phyloP scores from a whole-genome alignment of 2,797 vertebrate genomes.

The Phoeniculus purpureus region DNA sequence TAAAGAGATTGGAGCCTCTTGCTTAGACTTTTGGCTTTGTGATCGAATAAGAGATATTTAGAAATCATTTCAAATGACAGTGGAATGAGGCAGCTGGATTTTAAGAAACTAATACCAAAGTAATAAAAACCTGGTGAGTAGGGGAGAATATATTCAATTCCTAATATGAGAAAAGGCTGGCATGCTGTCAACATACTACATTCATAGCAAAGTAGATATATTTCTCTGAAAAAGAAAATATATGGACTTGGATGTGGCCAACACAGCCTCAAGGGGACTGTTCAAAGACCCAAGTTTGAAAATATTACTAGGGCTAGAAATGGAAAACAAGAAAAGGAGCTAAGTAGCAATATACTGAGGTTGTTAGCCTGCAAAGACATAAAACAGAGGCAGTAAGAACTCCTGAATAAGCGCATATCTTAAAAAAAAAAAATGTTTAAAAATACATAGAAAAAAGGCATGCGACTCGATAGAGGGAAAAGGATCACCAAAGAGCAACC shows the following conservation, averaged over 20 bases:
- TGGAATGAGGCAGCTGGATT: constrained; percentile 17
- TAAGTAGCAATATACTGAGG: neutral
- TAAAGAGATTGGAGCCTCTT: neutral
- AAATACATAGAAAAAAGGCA: constrained; percentile 6
- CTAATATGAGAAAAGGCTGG: neutral
- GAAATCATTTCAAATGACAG: neutral
- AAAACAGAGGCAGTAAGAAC: neutral
- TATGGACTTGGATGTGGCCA: neutral
- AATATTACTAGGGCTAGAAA: constrained; percentile 19
- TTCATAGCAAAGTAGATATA: neutral
- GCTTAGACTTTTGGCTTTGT: constrained; percentile 1
- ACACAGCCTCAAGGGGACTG: constrained; percentile 2
- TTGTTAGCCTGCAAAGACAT: neutral
- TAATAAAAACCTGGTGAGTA: constrained; percentile 28
- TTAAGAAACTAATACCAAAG: constrained; percentile 15
- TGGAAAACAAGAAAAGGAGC: constrained; percentile 26
- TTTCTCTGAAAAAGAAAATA: neutral
- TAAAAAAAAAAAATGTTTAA: neutral
- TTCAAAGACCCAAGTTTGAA: constrained; percentile 28
- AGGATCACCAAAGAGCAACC: neutral
- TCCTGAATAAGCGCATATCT: neutral
- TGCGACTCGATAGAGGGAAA: neutral
- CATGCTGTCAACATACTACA: neutral
- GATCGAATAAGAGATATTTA: neutral
- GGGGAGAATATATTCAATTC: constrained; percentile 4